Conservation (phyloP, 2,888 invertebrate genomes). For the Halictus quadricinctus region DNA sequence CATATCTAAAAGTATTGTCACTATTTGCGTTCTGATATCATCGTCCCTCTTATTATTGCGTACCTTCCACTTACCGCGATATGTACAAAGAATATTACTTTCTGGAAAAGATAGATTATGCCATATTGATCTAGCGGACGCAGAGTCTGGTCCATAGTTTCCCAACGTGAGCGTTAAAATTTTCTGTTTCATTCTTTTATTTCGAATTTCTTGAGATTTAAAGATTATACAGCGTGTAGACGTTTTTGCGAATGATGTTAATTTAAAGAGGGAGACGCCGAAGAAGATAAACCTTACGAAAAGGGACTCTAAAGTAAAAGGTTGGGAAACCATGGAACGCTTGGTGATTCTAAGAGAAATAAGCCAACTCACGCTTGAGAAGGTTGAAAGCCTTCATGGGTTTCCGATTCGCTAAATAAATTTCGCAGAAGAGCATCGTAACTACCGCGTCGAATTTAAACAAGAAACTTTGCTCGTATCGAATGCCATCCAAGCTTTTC, state of each 20-base stretch:
- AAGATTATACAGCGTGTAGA: background rate
- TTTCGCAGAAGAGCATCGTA: conserved; percentile 72
- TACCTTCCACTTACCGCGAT: conserved; percentile 68
- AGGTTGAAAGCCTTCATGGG: conserved; percentile 72
- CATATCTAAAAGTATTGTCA: conserved; percentile 69
- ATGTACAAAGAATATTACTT: conserved; percentile 65
- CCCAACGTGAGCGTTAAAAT: background rate
- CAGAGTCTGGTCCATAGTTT: background rate
- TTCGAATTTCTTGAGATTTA: background rate
- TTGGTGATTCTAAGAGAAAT: background rate
- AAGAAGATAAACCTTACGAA: background rate
- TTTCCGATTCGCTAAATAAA: conserved; percentile 75
- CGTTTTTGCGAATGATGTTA: background rate
- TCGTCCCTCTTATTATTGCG: conserved; percentile 60
- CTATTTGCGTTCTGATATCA: conserved; percentile 62
- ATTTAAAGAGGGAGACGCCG: background rate
- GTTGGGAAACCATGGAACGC: background rate
- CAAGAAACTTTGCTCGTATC: conserved; percentile 54
- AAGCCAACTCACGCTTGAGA: conserved; percentile 73
- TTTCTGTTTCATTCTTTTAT: background rate
- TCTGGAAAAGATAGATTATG: conserved; percentile 66
- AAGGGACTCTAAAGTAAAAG: background rate
- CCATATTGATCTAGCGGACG: background rate
- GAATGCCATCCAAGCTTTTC: conserved; percentile 35
- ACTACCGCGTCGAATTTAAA: conserved; percentile 64